These are phyloP conservation scores for Anhinga anhinga DNA, from an alignment of 2,113 vertebrate species.

Conservation along the genomic window DNA sequence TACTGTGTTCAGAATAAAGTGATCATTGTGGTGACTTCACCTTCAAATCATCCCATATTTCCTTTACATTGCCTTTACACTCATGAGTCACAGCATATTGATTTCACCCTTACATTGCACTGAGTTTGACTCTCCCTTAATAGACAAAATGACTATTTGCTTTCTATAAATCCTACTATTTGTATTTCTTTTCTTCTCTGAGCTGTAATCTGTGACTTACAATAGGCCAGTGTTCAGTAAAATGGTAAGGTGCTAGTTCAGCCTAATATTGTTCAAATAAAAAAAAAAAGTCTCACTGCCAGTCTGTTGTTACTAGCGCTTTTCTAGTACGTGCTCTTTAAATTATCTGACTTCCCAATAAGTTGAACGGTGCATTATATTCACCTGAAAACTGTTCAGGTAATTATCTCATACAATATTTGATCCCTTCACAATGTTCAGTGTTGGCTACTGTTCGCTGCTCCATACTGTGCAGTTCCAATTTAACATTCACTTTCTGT, in stretches of 20 bases:
- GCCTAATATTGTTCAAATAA: neutral
- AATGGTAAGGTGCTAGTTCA: conserved; percentile 7
- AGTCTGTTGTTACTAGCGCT: neutral
- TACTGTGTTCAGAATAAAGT: conserved; percentile 21
- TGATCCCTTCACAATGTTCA: neutral
- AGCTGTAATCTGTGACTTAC: conserved; percentile 13
- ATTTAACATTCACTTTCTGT: neutral
- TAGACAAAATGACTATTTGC: conserved; percentile 38
- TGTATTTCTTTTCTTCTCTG: neutral
- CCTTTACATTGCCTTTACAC: conserved; percentile 7
- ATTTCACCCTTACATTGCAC: neutral
- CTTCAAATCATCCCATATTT: conserved; percentile 16
- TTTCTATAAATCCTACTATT: conserved; percentile 9
- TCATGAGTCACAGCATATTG: conserved; percentile 26
- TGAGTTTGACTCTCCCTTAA: neutral
- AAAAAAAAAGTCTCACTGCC: neutral
- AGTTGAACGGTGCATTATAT: neutral
- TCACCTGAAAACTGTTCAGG: neutral
- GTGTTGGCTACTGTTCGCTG: neutral
- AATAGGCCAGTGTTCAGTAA: neutral
- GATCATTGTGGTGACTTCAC: neutral
- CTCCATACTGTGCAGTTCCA: neutral
- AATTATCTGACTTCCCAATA: conserved; percentile 10
- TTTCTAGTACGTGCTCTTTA: neutral
- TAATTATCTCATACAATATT: neutral